phyloP scores from a whole-genome alignment of 2,888 invertebrate species.

The Thyatira batis region DNA sequence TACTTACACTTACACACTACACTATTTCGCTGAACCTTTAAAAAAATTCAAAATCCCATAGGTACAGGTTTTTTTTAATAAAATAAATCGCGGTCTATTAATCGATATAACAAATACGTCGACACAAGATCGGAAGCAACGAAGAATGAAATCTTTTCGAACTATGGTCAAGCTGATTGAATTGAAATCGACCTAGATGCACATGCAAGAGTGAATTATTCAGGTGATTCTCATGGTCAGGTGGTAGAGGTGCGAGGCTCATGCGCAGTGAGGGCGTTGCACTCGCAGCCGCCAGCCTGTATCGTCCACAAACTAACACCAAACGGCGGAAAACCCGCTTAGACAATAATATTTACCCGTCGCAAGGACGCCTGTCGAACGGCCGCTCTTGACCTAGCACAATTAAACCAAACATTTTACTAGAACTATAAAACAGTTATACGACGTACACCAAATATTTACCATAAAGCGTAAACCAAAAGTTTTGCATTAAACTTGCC shows the following conservation, averaged over 20 bases:
- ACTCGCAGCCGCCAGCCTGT: conserved; percentile 49
- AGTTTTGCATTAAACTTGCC: conserved; percentile 80
- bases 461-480: conserved; percentile 82
- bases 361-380: conserved; percentile 81
- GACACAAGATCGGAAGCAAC: too few relatives aligned
- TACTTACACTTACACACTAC: conserved; percentile 7
- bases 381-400: conserved; percentile 81
- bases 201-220: neutral
- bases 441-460: conserved; percentile 82
- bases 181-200: too few relatives aligned
- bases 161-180: too few relatives aligned
- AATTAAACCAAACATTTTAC: conserved; percentile 82
- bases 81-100: too few relatives aligned
- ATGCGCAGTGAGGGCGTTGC: conserved; percentile 42
- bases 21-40: conserved; percentile 20
- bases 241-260: neutral
- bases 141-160: too few relatives aligned
- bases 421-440: conserved; percentile 81
- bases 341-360: conserved; percentile 81
- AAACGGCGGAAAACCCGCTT: conserved; percentile 79
- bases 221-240: neutral
- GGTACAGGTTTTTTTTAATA: too few relatives aligned
- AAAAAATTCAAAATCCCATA: too few relatives aligned
- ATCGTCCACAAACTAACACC: conserved; percentile 66
- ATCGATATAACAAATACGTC: too few relatives aligned